These are phyloP conservation scores for Sepiola atlantica DNA, from an alignment of 2,888 invertebrate genomes.

Conservation along the genomic window DNA sequence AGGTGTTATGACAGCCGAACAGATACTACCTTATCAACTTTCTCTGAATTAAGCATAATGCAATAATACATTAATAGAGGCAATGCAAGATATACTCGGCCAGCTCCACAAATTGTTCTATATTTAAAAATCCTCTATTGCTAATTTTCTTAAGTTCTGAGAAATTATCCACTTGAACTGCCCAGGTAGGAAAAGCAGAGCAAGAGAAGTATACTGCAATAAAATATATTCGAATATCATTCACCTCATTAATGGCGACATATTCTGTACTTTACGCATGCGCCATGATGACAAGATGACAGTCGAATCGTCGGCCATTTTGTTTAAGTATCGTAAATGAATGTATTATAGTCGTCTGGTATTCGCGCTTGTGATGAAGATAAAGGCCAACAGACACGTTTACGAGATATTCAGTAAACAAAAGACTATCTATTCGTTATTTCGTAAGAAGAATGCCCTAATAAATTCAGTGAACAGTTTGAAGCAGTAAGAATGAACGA, in stretches of 20 bases:
- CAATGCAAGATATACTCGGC: background rate
- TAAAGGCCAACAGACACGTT: background rate
- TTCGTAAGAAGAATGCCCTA: background rate
- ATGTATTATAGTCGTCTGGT: background rate
- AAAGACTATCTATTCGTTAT: background rate
- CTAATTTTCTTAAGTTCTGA: background rate
- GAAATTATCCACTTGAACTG: background rate
- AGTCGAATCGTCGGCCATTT: background rate
- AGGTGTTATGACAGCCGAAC: too few relatives aligned
- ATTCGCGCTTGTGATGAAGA: background rate
- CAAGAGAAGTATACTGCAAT: background rate
- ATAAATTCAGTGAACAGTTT: constrained; percentile 16
- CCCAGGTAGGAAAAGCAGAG: background rate
- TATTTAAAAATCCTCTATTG: background rate
- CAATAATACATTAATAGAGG: too few relatives aligned
- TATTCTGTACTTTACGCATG: background rate
- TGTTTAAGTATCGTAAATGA: background rate
- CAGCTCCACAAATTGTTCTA: background rate
- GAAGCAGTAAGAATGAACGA: background rate
- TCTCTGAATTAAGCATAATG: too few relatives aligned
- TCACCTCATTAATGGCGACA: background rate
- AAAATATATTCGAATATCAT: background rate
- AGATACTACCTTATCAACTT: too few relatives aligned
- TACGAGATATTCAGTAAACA: background rate
- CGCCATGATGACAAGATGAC: too few relatives aligned